Percentiles rank a stretch among this genome's conserved stretches.
Conservation (phyloP, 2,888 invertebrate genomes). For the Lycia hirtaria region DNA sequence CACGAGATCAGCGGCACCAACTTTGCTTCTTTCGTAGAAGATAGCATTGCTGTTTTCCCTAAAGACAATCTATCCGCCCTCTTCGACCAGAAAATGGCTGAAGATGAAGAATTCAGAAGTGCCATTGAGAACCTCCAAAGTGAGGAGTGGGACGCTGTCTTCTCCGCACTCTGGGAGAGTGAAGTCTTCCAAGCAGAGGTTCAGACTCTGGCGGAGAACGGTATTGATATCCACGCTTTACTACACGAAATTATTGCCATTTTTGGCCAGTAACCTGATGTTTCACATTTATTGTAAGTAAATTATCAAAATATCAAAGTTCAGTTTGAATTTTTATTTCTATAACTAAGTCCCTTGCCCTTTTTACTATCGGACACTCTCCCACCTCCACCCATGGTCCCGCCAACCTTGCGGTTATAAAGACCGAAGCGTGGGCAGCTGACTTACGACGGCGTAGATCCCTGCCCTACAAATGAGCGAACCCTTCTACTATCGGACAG, state of each 20-base stretch:
- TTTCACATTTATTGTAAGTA: conserved; percentile 1
- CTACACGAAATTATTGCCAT: conserved; percentile 59
- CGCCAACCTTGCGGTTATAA: no score
- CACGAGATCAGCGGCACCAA: conserved; percentile 54
- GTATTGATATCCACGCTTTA: conserved; percentile 55
- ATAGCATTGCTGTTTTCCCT: conserved; percentile 57
- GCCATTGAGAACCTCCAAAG: conserved; percentile 65
- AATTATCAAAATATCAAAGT: conserved; percentile 16
- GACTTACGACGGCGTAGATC: no score
- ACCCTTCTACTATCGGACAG: no score
- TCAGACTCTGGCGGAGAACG: conserved; percentile 55
- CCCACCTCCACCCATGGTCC: no score
- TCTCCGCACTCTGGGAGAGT: conserved; percentile 60
- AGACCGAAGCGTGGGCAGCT: no score
- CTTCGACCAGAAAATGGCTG: conserved; percentile 64
- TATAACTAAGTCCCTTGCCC: no score
- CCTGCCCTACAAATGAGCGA: no score
- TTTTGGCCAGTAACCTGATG: conserved; percentile 60
- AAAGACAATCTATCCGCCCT: conserved; percentile 63
- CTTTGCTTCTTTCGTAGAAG: conserved; percentile 58
- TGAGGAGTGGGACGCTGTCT: conserved; percentile 62
- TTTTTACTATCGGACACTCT: no score
- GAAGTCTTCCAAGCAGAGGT: conserved; percentile 62
- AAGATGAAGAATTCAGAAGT: conserved; percentile 62
- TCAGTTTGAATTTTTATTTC: background rate